A percentile compares a stretch with the other conserved stretches of the same genome.
These are phyloP conservation scores for Setipinna tenuifilis DNA, from an alignment of 2,797 vertebrate genomes.

Conservation along the genomic window DNA sequence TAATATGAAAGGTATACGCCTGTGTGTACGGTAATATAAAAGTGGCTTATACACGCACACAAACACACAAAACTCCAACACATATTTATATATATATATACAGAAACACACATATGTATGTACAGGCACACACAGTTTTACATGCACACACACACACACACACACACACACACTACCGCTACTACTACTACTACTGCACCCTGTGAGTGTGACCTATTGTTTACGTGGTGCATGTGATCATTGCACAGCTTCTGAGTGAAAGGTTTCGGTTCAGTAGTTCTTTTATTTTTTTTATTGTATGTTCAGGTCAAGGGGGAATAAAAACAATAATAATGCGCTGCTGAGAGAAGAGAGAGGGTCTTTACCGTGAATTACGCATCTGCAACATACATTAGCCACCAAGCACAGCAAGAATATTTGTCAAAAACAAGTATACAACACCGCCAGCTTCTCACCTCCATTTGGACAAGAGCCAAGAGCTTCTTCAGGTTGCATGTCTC, in stretches of 20 bases:
- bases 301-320: slow-evolving; percentile 80
- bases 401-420: slow-evolving; percentile 30
- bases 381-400: slow-evolving; percentile 36
- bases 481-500: slow-evolving; percentile 23
- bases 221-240: slow-evolving; percentile 78
- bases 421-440: slow-evolving; percentile 24
- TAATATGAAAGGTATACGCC: slow-evolving; percentile 60
- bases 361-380: slow-evolving; percentile 44
- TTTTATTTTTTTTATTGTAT: slow-evolving; percentile 77
- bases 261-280: slow-evolving; percentile 67
- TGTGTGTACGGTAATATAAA: not conserved
- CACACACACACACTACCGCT: not conserved
- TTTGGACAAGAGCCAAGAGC: slow-evolving; percentile 36
- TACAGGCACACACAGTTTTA: too few species aligned
- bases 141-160: too few species aligned
- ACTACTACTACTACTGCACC: slow-evolving; percentile 59
- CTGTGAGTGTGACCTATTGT: slow-evolving; percentile 74
- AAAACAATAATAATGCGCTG: slow-evolving; percentile 60
- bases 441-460: slow-evolving; percentile 31
- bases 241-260: slow-evolving; percentile 65
- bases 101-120: too few species aligned
- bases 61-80: not conserved
- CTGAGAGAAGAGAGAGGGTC: slow-evolving; percentile 53
- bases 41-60: not conserved
- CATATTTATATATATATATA: too few species aligned